These are phyloP conservation scores for Acrocera orbiculus DNA, from an alignment of 2,888 invertebrate genomes.

Conservation along the genomic window DNA sequence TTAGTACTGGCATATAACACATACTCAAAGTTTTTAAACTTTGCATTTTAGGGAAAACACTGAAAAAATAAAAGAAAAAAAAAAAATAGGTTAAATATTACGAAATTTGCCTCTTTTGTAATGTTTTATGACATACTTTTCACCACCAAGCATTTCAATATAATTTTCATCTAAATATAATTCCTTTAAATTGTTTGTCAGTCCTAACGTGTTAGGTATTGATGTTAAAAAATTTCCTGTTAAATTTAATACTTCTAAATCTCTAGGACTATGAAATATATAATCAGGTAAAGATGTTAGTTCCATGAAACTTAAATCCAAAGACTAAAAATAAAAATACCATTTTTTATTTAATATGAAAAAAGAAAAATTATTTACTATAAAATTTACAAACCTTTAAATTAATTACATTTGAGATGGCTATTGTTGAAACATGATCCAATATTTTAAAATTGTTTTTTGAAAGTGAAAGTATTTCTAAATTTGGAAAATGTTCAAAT, in stretches of 20 bases:
- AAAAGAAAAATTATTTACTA: conserved; percentile 7
- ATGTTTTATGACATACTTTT: conserved; percentile 21
- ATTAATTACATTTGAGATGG: conserved; percentile 43
- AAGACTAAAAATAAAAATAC: conserved; percentile 2
- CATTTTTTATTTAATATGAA: not conserved
- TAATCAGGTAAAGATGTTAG: conserved; percentile 42
- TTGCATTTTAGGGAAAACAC: conserved; percentile 44
- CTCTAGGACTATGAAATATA: conserved; percentile 48
- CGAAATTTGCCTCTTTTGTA: not conserved
- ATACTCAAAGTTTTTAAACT: conserved; percentile 48
- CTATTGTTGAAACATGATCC: conserved; percentile 42
- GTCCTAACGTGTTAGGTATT: conserved; percentile 42
- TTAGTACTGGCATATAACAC: conserved; percentile 45
- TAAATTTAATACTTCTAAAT: conserved; percentile 45
- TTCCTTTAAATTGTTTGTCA: conserved; percentile 39
- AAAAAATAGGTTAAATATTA: conserved; percentile 9
- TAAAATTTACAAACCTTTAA: conserved; percentile 39
- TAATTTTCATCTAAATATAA: conserved; percentile 55
- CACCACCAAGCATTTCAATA: conserved; percentile 36
- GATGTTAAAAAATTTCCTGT: conserved; percentile 43
- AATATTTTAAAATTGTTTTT: conserved; percentile 56
- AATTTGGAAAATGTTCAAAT: conserved; percentile 53
- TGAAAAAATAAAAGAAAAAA: conserved; percentile 21
- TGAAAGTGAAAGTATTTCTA: conserved; percentile 49
- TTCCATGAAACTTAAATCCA: conserved; percentile 51